Evolutionary conservation across 2,113 vertebrate species (phyloP).

Genomic region (Forbesichthys agassizii): DNA sequence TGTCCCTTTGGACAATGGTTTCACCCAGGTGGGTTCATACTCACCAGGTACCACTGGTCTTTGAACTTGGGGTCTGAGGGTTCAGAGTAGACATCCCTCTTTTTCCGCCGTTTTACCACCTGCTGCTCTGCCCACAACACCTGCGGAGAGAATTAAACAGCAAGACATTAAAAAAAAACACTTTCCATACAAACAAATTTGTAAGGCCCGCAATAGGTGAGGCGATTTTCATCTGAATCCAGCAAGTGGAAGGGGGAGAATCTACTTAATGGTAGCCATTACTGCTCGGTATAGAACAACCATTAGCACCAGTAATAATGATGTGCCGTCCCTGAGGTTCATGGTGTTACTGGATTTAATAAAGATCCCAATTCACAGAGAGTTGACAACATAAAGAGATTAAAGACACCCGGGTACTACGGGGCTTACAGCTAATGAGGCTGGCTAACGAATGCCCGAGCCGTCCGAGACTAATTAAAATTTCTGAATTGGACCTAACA

Average conservation of each 20-base stretch:
- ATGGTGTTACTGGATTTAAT: conserved; percentile 48
- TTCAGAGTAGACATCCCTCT: conserved; percentile 85
- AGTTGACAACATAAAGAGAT: conserved; percentile 42
- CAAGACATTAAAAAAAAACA: too few relatives aligned
- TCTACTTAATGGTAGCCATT: not conserved
- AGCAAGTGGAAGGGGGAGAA: not conserved
- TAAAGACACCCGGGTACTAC: conserved; percentile 32
- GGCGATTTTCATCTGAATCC: not conserved
- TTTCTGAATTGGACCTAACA: conserved; percentile 21
- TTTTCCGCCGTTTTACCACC: conserved; percentile 85
- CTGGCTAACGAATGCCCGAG: conserved; percentile 44
- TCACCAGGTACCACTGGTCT: conserved; percentile 97
- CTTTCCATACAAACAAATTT: not conserved
- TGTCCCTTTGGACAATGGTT: not conserved
- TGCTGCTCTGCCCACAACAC: conserved; percentile 95
- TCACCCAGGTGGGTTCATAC: conserved; percentile 41
- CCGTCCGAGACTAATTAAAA: conserved; percentile 53
- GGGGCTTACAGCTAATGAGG: conserved; percentile 56
- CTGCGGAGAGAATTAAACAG: conserved; percentile 62
- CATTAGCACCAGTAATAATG: conserved; percentile 26
- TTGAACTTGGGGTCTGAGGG: conserved; percentile 89
- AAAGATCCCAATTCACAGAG: conserved; percentile 40
- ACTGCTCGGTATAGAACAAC: not conserved
- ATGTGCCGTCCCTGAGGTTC: conserved; percentile 30
- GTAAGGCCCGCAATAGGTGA: not conserved